Conservation (phyloP, 2,113 vertebrate genomes). For the Nycticorax nycticorax region DNA sequence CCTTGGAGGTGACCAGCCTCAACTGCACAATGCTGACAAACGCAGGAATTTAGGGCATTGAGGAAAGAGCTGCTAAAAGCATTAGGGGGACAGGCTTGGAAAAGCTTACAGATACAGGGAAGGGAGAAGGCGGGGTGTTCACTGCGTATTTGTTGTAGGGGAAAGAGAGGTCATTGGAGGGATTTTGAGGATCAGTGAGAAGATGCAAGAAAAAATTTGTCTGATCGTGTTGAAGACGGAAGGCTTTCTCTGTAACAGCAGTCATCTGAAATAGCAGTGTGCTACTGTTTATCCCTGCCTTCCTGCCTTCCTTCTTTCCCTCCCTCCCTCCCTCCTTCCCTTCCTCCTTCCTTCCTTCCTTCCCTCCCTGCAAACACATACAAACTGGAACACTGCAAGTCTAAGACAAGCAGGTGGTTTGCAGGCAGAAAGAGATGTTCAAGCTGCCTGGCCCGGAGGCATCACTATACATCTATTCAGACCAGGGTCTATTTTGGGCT, state of each 20-base stretch:
- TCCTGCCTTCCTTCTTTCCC: background rate
- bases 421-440: background rate
- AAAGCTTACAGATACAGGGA: background rate
- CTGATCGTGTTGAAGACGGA: background rate
- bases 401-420: constrained; percentile 11
- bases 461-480: background rate
- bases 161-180: background rate
- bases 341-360: too few relatives aligned
- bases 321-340: too few relatives aligned
- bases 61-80: background rate
- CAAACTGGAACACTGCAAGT: background rate
- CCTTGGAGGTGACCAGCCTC: background rate
- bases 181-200: background rate
- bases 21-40: background rate
- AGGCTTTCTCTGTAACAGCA: background rate
- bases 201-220: background rate
- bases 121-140: background rate
- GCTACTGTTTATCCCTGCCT: background rate
- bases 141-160: background rate
- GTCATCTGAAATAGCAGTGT: background rate
- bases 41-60: background rate
- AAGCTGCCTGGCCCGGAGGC: background rate
- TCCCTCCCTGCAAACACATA: background rate
- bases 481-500: constrained; percentile 30
- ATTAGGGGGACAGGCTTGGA: background rate